Evolutionary conservation across 2,888 invertebrate species (phyloP).

Genomic region (Cheilosia variabilis): DNA sequence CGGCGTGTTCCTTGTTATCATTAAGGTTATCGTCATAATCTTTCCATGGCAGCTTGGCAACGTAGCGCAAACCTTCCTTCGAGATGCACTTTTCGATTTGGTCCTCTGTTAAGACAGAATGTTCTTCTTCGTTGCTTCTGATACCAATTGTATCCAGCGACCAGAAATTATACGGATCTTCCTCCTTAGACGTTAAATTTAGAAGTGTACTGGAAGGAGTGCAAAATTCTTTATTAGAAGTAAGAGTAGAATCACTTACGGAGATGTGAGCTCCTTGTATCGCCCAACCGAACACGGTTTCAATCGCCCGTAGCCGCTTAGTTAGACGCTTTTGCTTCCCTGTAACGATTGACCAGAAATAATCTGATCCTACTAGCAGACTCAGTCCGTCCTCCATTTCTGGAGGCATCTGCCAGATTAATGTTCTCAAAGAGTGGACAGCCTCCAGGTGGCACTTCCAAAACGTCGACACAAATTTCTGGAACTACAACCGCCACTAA

Average conservation of each 20-base stretch:
- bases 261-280: constrained; percentile 17
- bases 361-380: background rate
- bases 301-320: constrained; percentile 18
- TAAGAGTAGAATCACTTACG: background rate
- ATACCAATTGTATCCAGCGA: too few relatives aligned
- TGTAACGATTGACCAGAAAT: constrained; percentile 32
- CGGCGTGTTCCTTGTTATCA: background rate
- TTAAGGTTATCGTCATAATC: background rate
- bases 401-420: too few relatives aligned
- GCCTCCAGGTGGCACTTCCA: too few relatives aligned
- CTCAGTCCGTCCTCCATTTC: too few relatives aligned
- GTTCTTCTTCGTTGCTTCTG: too few relatives aligned
- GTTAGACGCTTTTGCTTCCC: constrained; percentile 31
- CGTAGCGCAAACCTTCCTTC: background rate
- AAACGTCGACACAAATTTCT: too few relatives aligned
- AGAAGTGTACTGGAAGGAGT: constrained; percentile 1
- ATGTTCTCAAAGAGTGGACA: too few relatives aligned
- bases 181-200: background rate
- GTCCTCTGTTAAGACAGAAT: too few relatives aligned
- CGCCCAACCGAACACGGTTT: constrained; percentile 42
- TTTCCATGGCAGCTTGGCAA: constrained; percentile 28
- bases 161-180: too few relatives aligned
- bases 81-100: background rate
- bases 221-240: background rate
- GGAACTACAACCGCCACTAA: too few relatives aligned